These are phyloP conservation scores for Caenorhabditis parvicauda DNA, from an alignment of 2,888 invertebrate genomes.

Conservation along the genomic window DNA sequence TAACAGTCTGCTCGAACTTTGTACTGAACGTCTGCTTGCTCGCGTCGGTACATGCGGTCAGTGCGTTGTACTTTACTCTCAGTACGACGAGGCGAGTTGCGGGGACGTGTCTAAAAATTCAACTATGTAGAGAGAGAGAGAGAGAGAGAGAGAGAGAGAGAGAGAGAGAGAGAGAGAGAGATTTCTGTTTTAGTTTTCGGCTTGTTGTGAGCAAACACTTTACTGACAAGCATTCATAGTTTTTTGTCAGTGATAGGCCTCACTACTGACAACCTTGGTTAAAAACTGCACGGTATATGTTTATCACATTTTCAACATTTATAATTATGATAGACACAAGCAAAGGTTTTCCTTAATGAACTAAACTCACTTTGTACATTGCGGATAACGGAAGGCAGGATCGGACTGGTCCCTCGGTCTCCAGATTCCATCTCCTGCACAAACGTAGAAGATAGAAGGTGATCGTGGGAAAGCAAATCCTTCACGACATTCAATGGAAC, in stretches of 20 bases:
- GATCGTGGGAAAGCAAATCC: slow-evolving; percentile 76
- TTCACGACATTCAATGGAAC: slow-evolving; percentile 71
- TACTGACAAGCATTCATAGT: no score
- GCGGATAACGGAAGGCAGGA: slow-evolving; percentile 58
- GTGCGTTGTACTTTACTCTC: slow-evolving; percentile 89
- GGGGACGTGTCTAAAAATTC: slow-evolving; percentile 77
- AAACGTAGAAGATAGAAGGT: slow-evolving; percentile 93
- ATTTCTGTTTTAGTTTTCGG: no score
- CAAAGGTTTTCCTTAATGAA: not conserved
- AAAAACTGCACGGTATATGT: no score
- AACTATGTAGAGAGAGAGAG: no score
- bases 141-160: not conserved
- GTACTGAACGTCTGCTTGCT: slow-evolving; percentile 70
- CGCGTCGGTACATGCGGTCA: slow-evolving; percentile 91
- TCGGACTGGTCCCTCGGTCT: slow-evolving; percentile 69
- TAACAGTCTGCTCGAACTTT: slow-evolving; percentile 83
- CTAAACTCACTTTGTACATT: slow-evolving; percentile 57
- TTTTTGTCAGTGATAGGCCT: not conserved
- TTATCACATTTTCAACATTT: not conserved
- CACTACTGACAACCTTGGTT: no score
- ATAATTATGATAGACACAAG: not conserved
- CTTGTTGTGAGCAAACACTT: no score
- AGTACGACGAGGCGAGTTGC: slow-evolving; percentile 93
- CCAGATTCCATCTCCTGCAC: slow-evolving; percentile 98
- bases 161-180: not conserved